Evolutionary conservation across 2,888 invertebrate species (phyloP), one percentile per base, ranked within the genome.

Genomic region (Prionchulus punctatus): DNA sequence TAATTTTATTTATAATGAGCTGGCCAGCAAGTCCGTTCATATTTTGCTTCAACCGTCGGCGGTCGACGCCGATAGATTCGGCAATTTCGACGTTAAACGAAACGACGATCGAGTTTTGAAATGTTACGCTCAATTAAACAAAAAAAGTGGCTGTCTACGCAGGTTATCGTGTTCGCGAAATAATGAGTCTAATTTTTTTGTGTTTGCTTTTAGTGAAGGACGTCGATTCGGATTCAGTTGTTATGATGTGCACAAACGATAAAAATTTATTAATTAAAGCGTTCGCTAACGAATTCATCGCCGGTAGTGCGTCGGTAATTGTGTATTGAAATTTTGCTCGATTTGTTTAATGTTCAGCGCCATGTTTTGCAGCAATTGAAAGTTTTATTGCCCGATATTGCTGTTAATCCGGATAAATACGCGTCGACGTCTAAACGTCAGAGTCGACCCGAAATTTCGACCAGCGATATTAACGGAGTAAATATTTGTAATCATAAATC

Each of bases 91-190:
- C 15, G 47, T 23, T 12, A 12, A 7, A 7, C 23, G 18, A 7
- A 45, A 45, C 47, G 47, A 45, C 47, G 47, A 45, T 23, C 47
- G 47, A 7, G 47, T 45, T n/a, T 23, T 45, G 23, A 45, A 45
- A 45, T 45, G 47, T 45, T 12, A 12, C 47, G 7, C 23, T 7
- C n/a, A 45, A 45, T 21, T 45, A 7, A 45, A 23, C 7, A 23
- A 12, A 21, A 12, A 23, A 45, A 45, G 47, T 45, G 23, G 23
- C 4, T 18, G 36, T 7, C n/a, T 12, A 36, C 18, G 36, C 12
- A 36, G 18, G 36, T 36, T 18, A 36, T 7, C 18, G 36, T 7
- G 36, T 36, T 18, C 7, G 36, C 18, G 36, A 18, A 36, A 18
- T 18, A 12, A 36, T 7, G 7, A 18, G 36, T 36, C 7, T 7